phyloP scores from a whole-genome alignment of 1,140 invertebrate species.

The Episyrphus balteatus region DNA sequence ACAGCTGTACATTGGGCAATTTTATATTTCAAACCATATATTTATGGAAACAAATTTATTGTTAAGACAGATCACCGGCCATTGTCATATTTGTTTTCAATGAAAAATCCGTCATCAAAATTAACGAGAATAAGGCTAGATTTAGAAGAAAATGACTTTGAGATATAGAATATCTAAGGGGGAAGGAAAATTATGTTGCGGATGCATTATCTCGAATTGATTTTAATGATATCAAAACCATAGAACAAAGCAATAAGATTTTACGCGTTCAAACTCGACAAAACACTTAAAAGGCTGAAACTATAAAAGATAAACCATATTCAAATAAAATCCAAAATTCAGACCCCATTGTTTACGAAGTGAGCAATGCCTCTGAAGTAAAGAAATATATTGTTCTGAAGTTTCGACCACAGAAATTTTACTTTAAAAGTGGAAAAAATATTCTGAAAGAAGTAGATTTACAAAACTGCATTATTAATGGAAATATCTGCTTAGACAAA shows the following conservation, averaged over 20 bases:
- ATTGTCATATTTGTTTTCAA: constrained; percentile 23
- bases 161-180: constrained; percentile 15
- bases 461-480: not conserved
- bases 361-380: too few species aligned
- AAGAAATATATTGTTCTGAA: too few species aligned
- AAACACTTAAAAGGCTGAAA: constrained; percentile 3
- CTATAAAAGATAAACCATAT: constrained; percentile 2
- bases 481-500: not conserved
- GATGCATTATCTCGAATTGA: constrained; percentile 5
- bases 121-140: constrained; percentile 19
- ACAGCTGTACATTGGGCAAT: too few species aligned
- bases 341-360: not conserved
- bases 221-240: not conserved
- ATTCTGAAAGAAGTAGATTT: not conserved
- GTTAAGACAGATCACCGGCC: constrained; percentile 31
- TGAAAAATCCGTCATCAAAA: constrained; percentile 31
- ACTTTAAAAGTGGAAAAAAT: not conserved
- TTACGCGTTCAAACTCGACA: not conserved
- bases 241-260: constrained; percentile 7
- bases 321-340: not conserved
- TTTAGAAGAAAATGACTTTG: constrained; percentile 27
- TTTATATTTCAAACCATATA: constrained; percentile 33
- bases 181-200: constrained; percentile 7
- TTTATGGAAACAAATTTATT: constrained; percentile 26
- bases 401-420: too few species aligned